Evolutionary conservation across 2,888 invertebrate genomes (phyloP).

Genomic region (Eucera pruinosa): DNA sequence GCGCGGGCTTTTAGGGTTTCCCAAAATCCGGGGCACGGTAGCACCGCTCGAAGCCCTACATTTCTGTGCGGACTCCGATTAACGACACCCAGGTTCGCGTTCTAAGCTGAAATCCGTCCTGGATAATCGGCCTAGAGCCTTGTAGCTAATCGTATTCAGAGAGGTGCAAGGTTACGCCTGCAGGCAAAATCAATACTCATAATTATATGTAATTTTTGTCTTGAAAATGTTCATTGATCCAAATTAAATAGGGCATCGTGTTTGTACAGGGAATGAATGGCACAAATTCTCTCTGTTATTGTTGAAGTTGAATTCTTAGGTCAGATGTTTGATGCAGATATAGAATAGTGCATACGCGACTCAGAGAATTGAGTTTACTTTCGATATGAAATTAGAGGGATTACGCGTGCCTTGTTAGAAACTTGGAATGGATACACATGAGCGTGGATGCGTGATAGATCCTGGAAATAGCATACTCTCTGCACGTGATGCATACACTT

Average conservation of each 20-base stretch:
- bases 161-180: constrained; percentile 24
- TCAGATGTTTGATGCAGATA: background rate
- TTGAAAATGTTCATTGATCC: background rate
- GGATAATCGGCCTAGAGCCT: constrained; percentile 28
- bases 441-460: background rate
- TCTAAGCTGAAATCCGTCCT: constrained; percentile 37
- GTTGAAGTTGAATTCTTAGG: background rate
- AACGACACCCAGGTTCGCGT: constrained; percentile 44
- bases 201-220: constrained; percentile 1
- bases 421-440: constrained; percentile 21
- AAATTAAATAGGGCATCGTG: background rate
- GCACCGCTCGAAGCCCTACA: constrained; percentile 49
- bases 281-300: background rate
- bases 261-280: background rate
- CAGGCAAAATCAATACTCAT: constrained; percentile 14
- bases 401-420: constrained; percentile 14
- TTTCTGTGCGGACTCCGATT: constrained; percentile 51
- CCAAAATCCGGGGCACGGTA: constrained; percentile 53
- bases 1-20: constrained; percentile 47
- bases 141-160: background rate
- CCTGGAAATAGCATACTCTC: constrained; percentile 39
- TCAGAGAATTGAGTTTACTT: constrained; percentile 4
- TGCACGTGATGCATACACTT: constrained; percentile 22
- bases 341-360: background rate
- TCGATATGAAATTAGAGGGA: constrained; percentile 4